phyloP scores from a whole-genome alignment of 2,888 invertebrate genomes.

The Leucoptera coffeella region DNA sequence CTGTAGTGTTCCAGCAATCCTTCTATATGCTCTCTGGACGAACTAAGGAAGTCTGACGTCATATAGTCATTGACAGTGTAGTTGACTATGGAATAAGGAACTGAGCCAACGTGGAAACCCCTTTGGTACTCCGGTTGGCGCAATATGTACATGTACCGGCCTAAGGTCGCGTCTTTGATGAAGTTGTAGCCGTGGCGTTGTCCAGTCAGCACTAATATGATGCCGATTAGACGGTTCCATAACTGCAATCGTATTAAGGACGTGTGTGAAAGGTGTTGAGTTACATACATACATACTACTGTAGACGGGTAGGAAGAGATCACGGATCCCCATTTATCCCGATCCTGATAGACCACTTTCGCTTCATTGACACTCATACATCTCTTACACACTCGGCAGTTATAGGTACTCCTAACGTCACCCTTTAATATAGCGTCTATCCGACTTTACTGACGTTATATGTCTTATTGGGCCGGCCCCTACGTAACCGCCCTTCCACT shows the following conservation, averaged over 20 bases:
- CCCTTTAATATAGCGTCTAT: no score
- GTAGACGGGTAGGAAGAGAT: no score
- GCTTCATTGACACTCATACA: no score
- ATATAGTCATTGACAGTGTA: slow-evolving; percentile 20
- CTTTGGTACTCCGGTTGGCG: slow-evolving; percentile 18
- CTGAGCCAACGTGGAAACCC: slow-evolving; percentile 32
- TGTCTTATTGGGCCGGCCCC: no score
- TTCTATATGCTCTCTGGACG: slow-evolving; percentile 20
- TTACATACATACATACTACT: no score
- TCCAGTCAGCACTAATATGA: slow-evolving; percentile 17
- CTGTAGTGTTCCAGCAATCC: slow-evolving; percentile 24
- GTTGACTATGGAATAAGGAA: slow-evolving; percentile 20
- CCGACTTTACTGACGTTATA: no score
- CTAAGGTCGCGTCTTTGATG: slow-evolving; percentile 17
- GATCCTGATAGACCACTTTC: no score
- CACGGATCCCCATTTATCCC: no score
- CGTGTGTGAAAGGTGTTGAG: no score
- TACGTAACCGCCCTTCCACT: no score
- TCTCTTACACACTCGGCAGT: no score
- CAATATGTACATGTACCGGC: slow-evolving; percentile 5
- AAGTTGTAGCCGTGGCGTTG: slow-evolving; percentile 35
- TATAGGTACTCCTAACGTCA: no score
- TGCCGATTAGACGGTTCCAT: slow-evolving; percentile 19
- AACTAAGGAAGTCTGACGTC: slow-evolving; percentile 27
- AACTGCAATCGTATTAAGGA: slow-evolving; percentile 20